phyloP scores from a whole-genome alignment of 2,113 vertebrate genomes.

The Mesoclemmys tuberculata region DNA sequence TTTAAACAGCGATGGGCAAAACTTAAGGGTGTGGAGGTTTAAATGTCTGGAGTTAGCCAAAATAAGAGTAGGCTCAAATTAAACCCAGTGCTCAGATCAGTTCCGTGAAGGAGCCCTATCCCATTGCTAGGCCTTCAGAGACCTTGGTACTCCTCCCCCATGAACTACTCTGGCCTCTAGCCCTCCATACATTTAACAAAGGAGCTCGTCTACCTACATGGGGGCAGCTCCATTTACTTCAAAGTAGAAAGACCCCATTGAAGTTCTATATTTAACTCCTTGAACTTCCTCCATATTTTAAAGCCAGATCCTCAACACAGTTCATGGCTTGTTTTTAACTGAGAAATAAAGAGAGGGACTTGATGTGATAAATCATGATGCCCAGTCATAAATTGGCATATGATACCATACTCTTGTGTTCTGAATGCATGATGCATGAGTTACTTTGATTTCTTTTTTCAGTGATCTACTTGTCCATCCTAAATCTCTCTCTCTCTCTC shows the following conservation, averaged over 20 bases:
- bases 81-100: background rate
- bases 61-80: background rate
- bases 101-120: background rate
- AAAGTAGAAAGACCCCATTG: background rate
- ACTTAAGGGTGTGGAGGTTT: background rate
- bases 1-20: background rate
- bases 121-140: background rate
- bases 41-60: background rate
- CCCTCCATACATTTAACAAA: background rate
- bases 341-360: background rate
- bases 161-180: background rate
- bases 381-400: background rate
- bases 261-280: background rate
- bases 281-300: background rate
- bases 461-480: conserved; percentile 54
- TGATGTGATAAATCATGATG: background rate
- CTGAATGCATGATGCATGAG: conserved; percentile 13
- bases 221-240: background rate
- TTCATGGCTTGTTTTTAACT: background rate
- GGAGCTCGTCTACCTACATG: background rate
- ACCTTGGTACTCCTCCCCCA: background rate
- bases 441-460: conserved; percentile 59
- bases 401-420: background rate
- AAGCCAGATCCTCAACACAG: background rate
- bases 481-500: conserved; percentile 25